A percentile compares a stretch with the other conserved stretches of the same genome.
Conservation (phyloP, 2,888 invertebrate genomes). For the Chalcosyrphus nemorum region DNA sequence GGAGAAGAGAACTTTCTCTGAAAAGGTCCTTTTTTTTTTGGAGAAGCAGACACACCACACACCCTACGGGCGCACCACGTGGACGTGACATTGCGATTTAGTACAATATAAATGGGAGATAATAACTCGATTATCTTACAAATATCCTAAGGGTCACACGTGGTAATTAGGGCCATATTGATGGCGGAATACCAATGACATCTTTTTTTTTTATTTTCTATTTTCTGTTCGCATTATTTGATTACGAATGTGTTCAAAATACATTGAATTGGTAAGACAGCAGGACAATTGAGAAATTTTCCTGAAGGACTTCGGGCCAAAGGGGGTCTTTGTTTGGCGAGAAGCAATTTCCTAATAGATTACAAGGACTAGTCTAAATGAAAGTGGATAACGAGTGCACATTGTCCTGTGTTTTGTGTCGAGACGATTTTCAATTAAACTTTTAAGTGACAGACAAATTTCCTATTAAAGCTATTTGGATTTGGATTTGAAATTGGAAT, state of each 20-base stretch:
- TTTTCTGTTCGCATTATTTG: neutral
- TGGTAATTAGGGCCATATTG: constrained; percentile 55
- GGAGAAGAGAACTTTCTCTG: neutral
- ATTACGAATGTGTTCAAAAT: constrained; percentile 12
- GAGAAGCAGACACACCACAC: neutral
- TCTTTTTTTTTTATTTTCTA: neutral
- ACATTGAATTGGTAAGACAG: neutral
- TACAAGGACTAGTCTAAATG: neutral
- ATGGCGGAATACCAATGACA: constrained; percentile 36
- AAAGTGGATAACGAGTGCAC: neutral
- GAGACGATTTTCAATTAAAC: constrained; percentile 9
- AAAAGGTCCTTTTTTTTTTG: neutral
- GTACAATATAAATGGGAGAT: constrained; percentile 25
- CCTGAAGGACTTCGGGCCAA: neutral
- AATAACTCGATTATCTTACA: constrained; percentile 52
- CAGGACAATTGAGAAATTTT: neutral
- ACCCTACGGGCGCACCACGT: neutral
- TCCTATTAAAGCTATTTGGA: neutral
- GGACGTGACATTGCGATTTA: constrained; percentile 34
- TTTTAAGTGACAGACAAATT: neutral
- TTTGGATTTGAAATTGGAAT: too few relatives aligned
- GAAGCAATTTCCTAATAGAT: neutral
- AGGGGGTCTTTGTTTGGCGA: neutral
- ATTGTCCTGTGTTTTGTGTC: neutral
- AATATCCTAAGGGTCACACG: constrained; percentile 51